Evolutionary conservation across 2,113 vertebrate species (phyloP), one percentile per base, ranked within the genome.

Genomic region (Tragelaphus imberbis): DNA sequence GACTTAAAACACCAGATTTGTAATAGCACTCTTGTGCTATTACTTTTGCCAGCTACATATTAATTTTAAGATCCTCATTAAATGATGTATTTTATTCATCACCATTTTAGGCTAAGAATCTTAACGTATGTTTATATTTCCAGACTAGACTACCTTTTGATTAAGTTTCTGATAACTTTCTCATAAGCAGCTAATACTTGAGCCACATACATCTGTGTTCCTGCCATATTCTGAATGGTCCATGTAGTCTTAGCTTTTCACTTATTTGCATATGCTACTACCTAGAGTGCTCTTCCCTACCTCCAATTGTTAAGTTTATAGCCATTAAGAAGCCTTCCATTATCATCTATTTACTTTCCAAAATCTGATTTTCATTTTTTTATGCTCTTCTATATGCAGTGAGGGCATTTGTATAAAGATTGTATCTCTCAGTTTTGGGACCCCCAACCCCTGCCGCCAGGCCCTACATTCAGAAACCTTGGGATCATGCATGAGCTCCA

Each of bases 381-480:
- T 56, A 21, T 80, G 27, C 56, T 88, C 61, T 30, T 10, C 36
- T 47, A 3, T 55, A n/a, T 63, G 61, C 28, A n/a, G 36, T 81
- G 58, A 44, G 21, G 33, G 28, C 63, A 36, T 65, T 47, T 63
- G 33, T 27, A 2, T 94, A 81, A 88, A 94, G 8, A 55, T 65
- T 19, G 19, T 65, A 10, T 56, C 49, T 84, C 49, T 55, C 51
- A 55, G 33, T n/a, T 55, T 19, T 21, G 30, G 17, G 6, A 23
- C 2, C 21, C n/a, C 19, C 36, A 1, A 21, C 10, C 21, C n/a
- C n/a, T 0, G 0, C 6, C 11, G 0, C 11, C 33, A 55, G 19
- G 19, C 19, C 30, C 33, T 55, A n/a, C 11, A 23, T 33, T n/a
- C 80, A 55, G 80, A 82, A 53, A 53, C 49, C 10, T 17, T 23